Conservation (phyloP, 1,140 invertebrate genomes). For the Aradophagus sp. region DNA sequence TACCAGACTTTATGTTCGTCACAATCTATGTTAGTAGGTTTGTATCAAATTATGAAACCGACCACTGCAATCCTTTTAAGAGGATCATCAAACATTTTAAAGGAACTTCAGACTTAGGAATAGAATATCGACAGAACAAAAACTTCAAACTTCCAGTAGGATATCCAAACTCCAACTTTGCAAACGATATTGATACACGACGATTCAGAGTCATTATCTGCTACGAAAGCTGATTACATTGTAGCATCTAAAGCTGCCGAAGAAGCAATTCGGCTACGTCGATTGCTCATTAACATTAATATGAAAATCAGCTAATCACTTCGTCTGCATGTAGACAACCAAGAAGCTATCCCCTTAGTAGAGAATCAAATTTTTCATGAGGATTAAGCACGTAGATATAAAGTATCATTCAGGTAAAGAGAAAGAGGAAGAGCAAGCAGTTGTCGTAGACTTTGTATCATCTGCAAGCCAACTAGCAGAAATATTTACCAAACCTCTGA, state of each 20-base stretch:
- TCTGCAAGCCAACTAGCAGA: slow-evolving; percentile 7
- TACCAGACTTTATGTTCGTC: slow-evolving; percentile 36
- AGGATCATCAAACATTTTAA: slow-evolving; percentile 42
- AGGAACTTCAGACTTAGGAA: slow-evolving; percentile 8
- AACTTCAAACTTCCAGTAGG: not conserved
- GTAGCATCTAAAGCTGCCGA: slow-evolving; percentile 21
- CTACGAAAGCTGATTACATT: slow-evolving; percentile 24
- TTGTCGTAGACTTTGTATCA: slow-evolving; percentile 1
- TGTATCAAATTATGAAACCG: not conserved
- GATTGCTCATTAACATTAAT: slow-evolving; percentile 1
- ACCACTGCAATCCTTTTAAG: slow-evolving; percentile 42
- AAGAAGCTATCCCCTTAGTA: slow-evolving; percentile 43
- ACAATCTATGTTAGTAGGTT: slow-evolving; percentile 29
- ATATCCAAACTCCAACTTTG: slow-evolving; percentile 28
- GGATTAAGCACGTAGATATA: slow-evolving; percentile 59
- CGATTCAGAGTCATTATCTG: slow-evolving; percentile 15
- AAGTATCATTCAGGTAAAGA: slow-evolving; percentile 59
- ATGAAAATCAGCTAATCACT: not conserved
- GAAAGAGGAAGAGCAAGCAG: slow-evolving; percentile 14
- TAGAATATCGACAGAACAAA: slow-evolving; percentile 3
- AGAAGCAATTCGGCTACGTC: slow-evolving; percentile 19
- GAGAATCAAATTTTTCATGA: slow-evolving; percentile 51
- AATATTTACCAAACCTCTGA: slow-evolving; percentile 17
- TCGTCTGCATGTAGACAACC: slow-evolving; percentile 36
- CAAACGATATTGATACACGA: slow-evolving; percentile 20